These are phyloP conservation scores for Epistrophe grossulariae DNA, from an alignment of 2,888 invertebrate species.

Conservation along the genomic window DNA sequence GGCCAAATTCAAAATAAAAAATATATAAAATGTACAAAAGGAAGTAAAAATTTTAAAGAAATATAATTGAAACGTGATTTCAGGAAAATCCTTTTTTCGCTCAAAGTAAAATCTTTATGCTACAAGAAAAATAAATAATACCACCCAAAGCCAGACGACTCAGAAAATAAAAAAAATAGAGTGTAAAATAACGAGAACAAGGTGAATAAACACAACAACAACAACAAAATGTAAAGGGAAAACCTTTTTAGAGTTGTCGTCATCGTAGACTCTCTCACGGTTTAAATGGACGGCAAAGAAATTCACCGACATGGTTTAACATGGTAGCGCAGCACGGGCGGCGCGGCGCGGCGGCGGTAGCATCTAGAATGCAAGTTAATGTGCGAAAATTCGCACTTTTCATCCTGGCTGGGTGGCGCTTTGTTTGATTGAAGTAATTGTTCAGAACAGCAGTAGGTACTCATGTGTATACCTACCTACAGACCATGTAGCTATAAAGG, in stretches of 20 bases:
- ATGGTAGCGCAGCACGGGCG: background rate
- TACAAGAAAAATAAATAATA: background rate
- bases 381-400: conserved; percentile 72
- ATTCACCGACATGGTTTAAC: conserved; percentile 44
- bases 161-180: conserved; percentile 16
- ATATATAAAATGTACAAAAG: background rate
- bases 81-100: conserved; percentile 38
- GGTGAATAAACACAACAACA: conserved; percentile 1
- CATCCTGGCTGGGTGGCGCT: conserved; percentile 25
- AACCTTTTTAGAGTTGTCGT: conserved; percentile 42
- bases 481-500: background rate
- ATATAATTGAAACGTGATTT: conserved; percentile 12
- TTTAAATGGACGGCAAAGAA: conserved; percentile 57
- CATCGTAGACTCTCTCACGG: conserved; percentile 38
- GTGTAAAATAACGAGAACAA: conserved; percentile 41
- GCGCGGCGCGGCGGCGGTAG: background rate
- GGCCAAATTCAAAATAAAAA: no score
- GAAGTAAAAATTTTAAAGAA: background rate
- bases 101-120: conserved; percentile 38
- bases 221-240: conserved; percentile 11
- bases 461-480: background rate
- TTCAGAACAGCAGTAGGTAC: background rate
- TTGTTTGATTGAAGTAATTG: conserved; percentile 42
- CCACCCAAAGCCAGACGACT: conserved; percentile 4
- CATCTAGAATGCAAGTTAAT: conserved; percentile 64